Evolutionary conservation across 2,797 vertebrate species (phyloP).

Genomic region (Margarornis squamiger): DNA sequence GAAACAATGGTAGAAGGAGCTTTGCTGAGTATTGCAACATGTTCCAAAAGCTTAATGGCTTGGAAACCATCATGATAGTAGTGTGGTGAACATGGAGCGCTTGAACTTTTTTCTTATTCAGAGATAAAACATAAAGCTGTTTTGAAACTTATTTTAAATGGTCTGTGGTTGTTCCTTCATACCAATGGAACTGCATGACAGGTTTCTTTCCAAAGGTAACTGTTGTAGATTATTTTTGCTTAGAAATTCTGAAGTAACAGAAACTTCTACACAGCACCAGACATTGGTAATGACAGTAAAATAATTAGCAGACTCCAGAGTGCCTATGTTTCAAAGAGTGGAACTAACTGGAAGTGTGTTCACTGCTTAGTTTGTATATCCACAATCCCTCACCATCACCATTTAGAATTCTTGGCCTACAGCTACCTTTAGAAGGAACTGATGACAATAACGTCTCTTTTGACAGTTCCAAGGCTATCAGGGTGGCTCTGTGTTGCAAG

Average conservation of each 20-base stretch:
- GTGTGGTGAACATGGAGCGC: background rate
- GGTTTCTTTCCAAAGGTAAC: background rate
- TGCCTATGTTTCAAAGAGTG: background rate
- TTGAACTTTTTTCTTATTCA: background rate
- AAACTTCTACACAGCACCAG: background rate
- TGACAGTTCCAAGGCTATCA: background rate
- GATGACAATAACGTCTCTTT: background rate
- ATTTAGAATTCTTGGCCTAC: background rate
- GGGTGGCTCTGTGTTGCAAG: background rate
- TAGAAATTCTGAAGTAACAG: background rate
- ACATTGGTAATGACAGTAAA: background rate
- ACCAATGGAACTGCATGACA: background rate
- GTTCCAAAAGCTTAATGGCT: background rate
- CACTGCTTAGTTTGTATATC: background rate
- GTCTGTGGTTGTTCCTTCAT: background rate
- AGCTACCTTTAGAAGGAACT: background rate
- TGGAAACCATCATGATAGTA: background rate
- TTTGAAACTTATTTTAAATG: background rate
- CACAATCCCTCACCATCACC: background rate
- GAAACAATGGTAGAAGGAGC: background rate
- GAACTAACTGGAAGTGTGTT: background rate
- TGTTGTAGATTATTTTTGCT: background rate
- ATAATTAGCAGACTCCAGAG: background rate
- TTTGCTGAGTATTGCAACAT: background rate
- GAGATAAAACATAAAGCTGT: background rate